Evolutionary conservation across 1,140 invertebrate species (phyloP).

Genomic region (Gonioctena quinquepunctata): DNA sequence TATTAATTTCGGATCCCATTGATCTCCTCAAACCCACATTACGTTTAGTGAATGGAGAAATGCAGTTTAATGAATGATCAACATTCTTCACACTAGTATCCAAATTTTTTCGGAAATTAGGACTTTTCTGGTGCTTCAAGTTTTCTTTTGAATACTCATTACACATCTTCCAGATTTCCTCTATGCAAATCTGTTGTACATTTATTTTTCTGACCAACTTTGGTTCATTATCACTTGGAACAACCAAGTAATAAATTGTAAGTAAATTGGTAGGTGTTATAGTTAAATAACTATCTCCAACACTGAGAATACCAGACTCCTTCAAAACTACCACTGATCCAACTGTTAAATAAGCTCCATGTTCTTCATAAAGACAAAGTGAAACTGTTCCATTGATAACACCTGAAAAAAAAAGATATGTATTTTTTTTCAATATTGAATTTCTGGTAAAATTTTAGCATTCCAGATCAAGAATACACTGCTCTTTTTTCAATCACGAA

Average conservation of each 20-base stretch:
- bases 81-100: neutral
- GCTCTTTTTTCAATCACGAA: neutral
- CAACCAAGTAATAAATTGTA: constrained; percentile 23
- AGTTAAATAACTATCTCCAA: constrained; percentile 28
- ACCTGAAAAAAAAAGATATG: constrained; percentile 33
- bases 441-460: too few relatives aligned
- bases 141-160: neutral
- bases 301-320: constrained; percentile 28
- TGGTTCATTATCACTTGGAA: neutral
- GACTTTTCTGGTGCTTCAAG: constrained; percentile 4
- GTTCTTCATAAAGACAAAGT: constrained; percentile 27
- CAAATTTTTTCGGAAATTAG: neutral
- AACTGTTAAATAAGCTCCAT: constrained; percentile 13
- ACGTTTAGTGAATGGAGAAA: too few relatives aligned
- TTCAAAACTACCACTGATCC: constrained; percentile 32
- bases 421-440: neutral
- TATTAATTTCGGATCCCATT: too few relatives aligned
- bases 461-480: too few relatives aligned
- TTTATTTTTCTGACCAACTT: constrained; percentile 14
- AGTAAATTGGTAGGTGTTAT: constrained; percentile 32
- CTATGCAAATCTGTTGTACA: constrained; percentile 8
- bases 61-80: neutral
- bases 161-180: constrained; percentile 18
- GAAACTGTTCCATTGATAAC: constrained; percentile 31
- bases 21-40: too few relatives aligned